phyloP scores from a whole-genome alignment of 2,113 vertebrate genomes.

The Carettochelys insculpta region DNA sequence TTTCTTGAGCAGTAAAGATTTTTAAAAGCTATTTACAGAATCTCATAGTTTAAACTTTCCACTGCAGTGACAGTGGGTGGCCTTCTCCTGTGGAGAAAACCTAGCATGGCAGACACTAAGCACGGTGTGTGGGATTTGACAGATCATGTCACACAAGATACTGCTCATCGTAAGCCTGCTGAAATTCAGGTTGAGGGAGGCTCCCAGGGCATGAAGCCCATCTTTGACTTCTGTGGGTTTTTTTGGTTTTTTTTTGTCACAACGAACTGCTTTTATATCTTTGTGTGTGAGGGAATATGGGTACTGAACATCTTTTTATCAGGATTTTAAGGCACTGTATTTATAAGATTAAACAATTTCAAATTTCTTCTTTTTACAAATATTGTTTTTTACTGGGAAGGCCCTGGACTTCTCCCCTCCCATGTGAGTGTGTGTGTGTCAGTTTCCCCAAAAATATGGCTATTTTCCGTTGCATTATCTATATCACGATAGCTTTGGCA shows the following conservation, averaged over 20 bases:
- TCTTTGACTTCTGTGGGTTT: not conserved
- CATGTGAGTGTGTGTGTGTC: not conserved
- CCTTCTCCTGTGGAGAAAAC: not conserved
- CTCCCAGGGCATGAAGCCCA: not conserved
- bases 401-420: not conserved
- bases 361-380: not conserved
- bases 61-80: not conserved
- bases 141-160: not conserved
- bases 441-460: not conserved
- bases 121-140: not conserved
- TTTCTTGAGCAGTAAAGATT: not conserved
- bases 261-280: not conserved
- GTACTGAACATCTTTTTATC: not conserved
- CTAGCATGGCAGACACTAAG: not conserved
- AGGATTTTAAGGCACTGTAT: not conserved
- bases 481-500: not conserved
- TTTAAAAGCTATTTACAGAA: not conserved
- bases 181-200: not conserved
- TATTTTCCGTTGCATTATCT: not conserved
- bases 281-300: not conserved
- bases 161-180: not conserved
- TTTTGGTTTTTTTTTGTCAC: not conserved
- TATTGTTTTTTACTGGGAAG: not conserved
- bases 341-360: not conserved
- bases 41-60: too few species aligned